Evolutionary conservation across 2,113 vertebrate genomes (phyloP), one percentile per base, ranked within the genome.

Genomic region (Otus sunia): DNA sequence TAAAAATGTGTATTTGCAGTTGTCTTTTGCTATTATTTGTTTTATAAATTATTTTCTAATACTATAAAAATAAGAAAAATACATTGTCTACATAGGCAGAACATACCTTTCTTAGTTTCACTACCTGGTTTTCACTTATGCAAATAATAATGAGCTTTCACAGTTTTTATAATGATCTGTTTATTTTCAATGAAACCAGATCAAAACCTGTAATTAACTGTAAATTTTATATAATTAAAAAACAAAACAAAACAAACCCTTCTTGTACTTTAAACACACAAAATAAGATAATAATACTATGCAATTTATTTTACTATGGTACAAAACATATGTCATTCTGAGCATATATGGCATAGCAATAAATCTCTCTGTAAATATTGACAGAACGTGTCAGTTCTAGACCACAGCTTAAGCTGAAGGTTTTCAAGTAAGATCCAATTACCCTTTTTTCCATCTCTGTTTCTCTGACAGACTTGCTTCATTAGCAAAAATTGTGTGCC

Each of bases 371-470:
- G 64, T 80, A 81, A 81, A 81, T 93, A 94, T 78, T 84, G 91
- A 60, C 86, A 92, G 68, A 72, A 88, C 7, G 39, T 86, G 69
- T 60, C 95, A 91, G 30, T 84, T 92, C 73, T 86, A 77, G 67
- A 91, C 60, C 41, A 63, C 29, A 90, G 58, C 9, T 69, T 47
- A 69, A 80, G 37, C 21, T 88, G 50, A 83, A 89, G 39, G 3
- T 88, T 95, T 94, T 94, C 92, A 64, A 86, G 43, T 45, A 75
- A 84, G 52, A 81, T 95, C 68, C 73, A 96, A 94, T 97, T 95
- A 95, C 12, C 18, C 39, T 56, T 89, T 88, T 56, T 91, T 75
- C 73, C 27, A 71, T 87, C 43, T 94, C 45, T 69, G 47, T 72
- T 95, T 18, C 22, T 92, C 39, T 91, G 83, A 86, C 64, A 94